Conservation (phyloP, 2,888 invertebrate species). For the Aproaerema taeniolella region DNA sequence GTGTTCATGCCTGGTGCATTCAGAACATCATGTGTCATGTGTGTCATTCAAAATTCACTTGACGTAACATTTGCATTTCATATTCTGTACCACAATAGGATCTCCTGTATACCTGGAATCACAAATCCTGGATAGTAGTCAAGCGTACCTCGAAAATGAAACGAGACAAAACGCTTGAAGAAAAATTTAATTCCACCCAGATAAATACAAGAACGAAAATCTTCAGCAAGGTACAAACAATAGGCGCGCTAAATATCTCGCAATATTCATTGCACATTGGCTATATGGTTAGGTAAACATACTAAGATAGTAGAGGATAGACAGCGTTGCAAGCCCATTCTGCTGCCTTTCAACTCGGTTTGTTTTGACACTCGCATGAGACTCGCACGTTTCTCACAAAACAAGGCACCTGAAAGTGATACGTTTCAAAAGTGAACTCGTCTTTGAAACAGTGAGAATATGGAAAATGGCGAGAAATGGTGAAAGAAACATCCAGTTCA, state of each 20-base stretch:
- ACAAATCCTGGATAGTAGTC: too few relatives aligned
- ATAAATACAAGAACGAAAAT: too few relatives aligned
- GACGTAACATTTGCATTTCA: too few relatives aligned
- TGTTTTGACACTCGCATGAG: not conserved
- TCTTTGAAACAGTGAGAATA: slow-evolving; percentile 48
- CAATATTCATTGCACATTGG: not conserved
- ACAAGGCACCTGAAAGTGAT: slow-evolving; percentile 18
- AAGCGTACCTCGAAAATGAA: too few relatives aligned
- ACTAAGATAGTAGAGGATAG: not conserved
- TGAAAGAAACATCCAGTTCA: slow-evolving; percentile 35
- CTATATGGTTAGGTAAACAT: not conserved
- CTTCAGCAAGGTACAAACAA: not conserved
- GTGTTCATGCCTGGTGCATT: too few relatives aligned
- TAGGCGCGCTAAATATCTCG: not conserved
- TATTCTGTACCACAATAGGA: too few relatives aligned
- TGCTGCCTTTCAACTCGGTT: not conserved
- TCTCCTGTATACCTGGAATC: too few relatives aligned
- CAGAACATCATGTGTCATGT: too few relatives aligned
- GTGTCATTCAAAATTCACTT: too few relatives aligned
- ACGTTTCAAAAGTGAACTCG: slow-evolving; percentile 44
- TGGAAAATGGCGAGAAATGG: too few relatives aligned
- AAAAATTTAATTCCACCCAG: too few relatives aligned
- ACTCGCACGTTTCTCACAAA: not conserved
- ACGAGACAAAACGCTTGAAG: too few relatives aligned
- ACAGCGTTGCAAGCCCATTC: not conserved